A percentile compares a stretch with the other conserved stretches of the same genome.
Conservation (phyloP, 2,888 invertebrate species). For the Athalia circularis region DNA sequence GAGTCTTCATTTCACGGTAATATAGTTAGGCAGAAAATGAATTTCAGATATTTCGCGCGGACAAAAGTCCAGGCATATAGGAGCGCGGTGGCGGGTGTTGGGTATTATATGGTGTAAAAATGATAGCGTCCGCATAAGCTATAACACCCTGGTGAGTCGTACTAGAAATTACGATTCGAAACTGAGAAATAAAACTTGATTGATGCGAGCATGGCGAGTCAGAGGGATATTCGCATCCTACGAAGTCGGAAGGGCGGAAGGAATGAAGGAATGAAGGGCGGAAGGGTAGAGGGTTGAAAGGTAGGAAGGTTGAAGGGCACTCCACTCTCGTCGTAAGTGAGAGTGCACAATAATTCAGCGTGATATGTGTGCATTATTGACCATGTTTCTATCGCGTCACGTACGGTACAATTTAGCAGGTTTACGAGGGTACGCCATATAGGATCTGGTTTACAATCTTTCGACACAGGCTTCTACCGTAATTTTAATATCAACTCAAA, state of each 20-base stretch:
- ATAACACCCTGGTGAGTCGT: slow-evolving; percentile 44
- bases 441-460: slow-evolving; percentile 7
- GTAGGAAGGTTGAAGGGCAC: slow-evolving; percentile 16
- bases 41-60: slow-evolving; percentile 35
- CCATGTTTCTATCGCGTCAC: slow-evolving; percentile 29
- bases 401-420: slow-evolving; percentile 21
- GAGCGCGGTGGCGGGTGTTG: background rate
- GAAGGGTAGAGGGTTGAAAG: slow-evolving; percentile 15
- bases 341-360: slow-evolving; percentile 39
- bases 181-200: slow-evolving; percentile 44
- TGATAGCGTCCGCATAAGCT: slow-evolving; percentile 41
- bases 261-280: slow-evolving; percentile 3
- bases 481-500: slow-evolving; percentile 18
- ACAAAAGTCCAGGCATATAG: background rate
- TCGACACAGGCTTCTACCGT: background rate
- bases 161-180: slow-evolving; percentile 43
- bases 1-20: slow-evolving; percentile 15
- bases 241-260: slow-evolving; percentile 27
- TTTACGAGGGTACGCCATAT: background rate
- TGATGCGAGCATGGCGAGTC: slow-evolving; percentile 24
- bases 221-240: slow-evolving; percentile 27
- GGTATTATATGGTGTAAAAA: slow-evolving; percentile 12
- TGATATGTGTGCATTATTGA: slow-evolving; percentile 31
- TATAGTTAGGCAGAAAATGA: slow-evolving; percentile 32
- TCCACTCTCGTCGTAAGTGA: slow-evolving; percentile 26